phyloP scores from a whole-genome alignment of 2,888 invertebrate genomes.

The Callosobruchus maculatus region DNA sequence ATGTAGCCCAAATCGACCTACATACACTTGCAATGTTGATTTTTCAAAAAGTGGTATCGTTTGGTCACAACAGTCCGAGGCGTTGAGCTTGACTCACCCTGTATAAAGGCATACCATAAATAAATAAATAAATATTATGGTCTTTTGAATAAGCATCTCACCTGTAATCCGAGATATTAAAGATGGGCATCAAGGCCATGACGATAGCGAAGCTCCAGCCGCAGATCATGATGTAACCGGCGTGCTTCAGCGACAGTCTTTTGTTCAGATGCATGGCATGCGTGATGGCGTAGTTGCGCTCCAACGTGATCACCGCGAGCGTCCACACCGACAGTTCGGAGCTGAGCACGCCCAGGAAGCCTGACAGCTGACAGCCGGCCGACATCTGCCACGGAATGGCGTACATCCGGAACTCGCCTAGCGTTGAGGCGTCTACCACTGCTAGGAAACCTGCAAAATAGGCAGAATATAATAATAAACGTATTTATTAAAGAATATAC shows the following conservation, averaged over 20 bases:
- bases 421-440: constrained; percentile 91
- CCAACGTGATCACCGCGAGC: constrained; percentile 91
- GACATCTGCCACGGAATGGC: constrained; percentile 98
- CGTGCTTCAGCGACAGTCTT: constrained; percentile 84
- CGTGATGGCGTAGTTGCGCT: constrained; percentile 94
- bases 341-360: constrained; percentile 90
- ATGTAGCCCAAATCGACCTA: too few relatives aligned
- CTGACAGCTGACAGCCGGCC: constrained; percentile 87
- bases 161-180: constrained; percentile 86
- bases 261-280: constrained; percentile 97
- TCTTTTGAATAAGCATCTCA: too few relatives aligned
- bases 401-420: constrained; percentile 93
- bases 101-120: too few relatives aligned
- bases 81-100: too few relatives aligned
- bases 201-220: constrained; percentile 90
- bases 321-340: constrained; percentile 95
- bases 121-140: too few relatives aligned
- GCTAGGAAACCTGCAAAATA: constrained; percentile 74
- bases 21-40: too few relatives aligned
- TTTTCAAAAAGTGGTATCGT: too few relatives aligned
- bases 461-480: too few relatives aligned
- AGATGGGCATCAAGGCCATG: constrained; percentile 84
- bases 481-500: too few relatives aligned
- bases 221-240: constrained; percentile 84
- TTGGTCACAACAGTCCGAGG: too few relatives aligned